Percentiles rank a stretch among this genome's conserved stretches.
Evolutionary conservation across 1,140 invertebrate genomes (phyloP).

Genomic region (Glossosoma conforme): DNA sequence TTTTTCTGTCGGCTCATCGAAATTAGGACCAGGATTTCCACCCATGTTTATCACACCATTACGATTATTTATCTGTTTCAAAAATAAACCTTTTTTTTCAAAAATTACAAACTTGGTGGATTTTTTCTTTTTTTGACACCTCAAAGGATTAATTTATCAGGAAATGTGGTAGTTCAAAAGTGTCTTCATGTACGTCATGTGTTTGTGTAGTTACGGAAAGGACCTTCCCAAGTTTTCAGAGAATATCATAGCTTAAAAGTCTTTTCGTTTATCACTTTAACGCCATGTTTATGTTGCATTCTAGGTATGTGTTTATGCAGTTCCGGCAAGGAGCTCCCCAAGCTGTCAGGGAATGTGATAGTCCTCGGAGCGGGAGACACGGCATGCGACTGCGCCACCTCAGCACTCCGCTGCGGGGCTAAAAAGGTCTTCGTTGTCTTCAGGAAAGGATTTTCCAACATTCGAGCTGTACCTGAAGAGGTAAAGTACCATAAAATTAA

Average conservation of each 20-base stretch:
- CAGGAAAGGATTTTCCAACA: conserved; percentile 85
- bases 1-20: too few species aligned
- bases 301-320: conserved; percentile 79
- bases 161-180: too few species aligned
- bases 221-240: background rate
- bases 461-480: conserved; percentile 96
- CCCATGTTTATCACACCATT: too few species aligned
- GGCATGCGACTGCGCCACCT: conserved; percentile 98
- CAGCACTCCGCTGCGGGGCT: conserved; percentile 92
- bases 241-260: background rate
- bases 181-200: too few species aligned
- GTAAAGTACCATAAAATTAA: too few species aligned
- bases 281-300: conserved; percentile 14
- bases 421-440: conserved; percentile 89
- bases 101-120: too few species aligned
- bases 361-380: conserved; percentile 97
- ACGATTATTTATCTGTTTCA: too few species aligned
- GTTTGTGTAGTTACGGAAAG: too few species aligned
- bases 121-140: too few species aligned
- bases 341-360: conserved; percentile 80
- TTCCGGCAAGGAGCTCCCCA: conserved; percentile 56
- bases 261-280: background rate
- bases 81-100: too few species aligned
- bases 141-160: too few species aligned
- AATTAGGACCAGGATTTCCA: too few species aligned